phyloP scores from a whole-genome alignment of 1,140 invertebrate genomes.

The Drosophila sturtevanti region DNA sequence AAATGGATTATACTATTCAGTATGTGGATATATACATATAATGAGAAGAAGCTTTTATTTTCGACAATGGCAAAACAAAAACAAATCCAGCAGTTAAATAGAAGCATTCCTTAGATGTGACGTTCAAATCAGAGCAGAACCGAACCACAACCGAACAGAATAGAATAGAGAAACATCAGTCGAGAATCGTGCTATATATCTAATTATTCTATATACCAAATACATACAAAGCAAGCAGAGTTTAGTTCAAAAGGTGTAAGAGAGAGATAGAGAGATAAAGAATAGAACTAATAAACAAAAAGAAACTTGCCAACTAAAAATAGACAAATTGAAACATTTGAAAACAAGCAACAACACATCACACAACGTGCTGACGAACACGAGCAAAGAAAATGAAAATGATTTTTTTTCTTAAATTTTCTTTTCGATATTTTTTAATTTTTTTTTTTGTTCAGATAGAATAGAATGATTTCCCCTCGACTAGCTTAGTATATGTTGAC shows the following conservation, averaged over 20 bases:
- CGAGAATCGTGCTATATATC: conserved; percentile 58
- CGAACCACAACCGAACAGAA: background rate
- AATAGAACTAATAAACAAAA: conserved; percentile 79
- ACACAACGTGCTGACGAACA: conserved; percentile 62
- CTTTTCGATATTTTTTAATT: background rate
- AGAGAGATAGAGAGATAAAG: conserved; percentile 31
- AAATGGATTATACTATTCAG: conserved; percentile 57
- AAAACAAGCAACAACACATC: conserved; percentile 70
- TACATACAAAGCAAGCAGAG: conserved; percentile 35
- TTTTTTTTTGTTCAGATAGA: conserved; percentile 1
- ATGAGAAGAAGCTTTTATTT: conserved; percentile 16
- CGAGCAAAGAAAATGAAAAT: conserved; percentile 40
- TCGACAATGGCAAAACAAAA: conserved; percentile 14
- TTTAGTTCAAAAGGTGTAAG: conserved; percentile 20
- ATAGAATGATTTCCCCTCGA: conserved; percentile 7
- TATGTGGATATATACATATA: conserved; percentile 13
- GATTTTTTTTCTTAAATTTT: background rate
- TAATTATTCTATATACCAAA: conserved; percentile 45
- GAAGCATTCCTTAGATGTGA: conserved; percentile 72
- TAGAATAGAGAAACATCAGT: conserved; percentile 49
- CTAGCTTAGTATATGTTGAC: conserved; percentile 35
- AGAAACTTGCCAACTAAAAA: conserved; percentile 77
- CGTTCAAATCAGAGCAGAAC: conserved; percentile 68
- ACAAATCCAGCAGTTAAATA: conserved; percentile 35
- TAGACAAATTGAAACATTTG: conserved; percentile 80